These are phyloP conservation scores for Campoplex nolae DNA, from an alignment of 2,888 invertebrate genomes.

Conservation along the genomic window DNA sequence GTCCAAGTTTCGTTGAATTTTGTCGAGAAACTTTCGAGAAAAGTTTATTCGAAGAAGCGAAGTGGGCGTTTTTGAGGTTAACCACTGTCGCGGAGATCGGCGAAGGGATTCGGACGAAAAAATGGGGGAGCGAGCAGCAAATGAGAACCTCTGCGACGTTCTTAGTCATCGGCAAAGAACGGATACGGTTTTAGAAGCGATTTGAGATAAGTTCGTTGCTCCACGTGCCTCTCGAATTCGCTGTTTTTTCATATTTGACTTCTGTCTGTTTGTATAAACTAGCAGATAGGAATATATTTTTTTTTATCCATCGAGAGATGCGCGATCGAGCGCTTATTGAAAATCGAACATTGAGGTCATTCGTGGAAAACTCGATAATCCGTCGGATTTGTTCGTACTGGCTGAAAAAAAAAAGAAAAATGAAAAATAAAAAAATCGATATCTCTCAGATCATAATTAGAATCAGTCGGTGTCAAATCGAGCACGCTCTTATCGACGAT, in stretches of 20 bases:
- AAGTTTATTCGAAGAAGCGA: conserved; percentile 19
- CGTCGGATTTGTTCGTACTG: not conserved
- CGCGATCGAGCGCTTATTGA: not conserved
- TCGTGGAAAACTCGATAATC: not conserved
- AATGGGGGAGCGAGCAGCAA: not conserved
- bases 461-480: conserved; percentile 11
- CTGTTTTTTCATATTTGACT: not conserved
- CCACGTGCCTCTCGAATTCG: conserved; percentile 9
- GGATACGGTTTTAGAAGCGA: conserved; percentile 23
- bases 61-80: conserved; percentile 13
- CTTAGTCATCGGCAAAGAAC: conserved; percentile 1
- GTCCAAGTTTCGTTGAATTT: conserved; percentile 27
- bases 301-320: not conserved
- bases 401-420: not conserved
- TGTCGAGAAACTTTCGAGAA: not conserved
- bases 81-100: too few species aligned
- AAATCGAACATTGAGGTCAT: not conserved
- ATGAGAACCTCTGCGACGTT: conserved; percentile 28
- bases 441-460: conserved; percentile 29
- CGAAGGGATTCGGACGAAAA: not conserved
- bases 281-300: not conserved
- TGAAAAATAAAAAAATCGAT: conserved; percentile 4
- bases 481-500: conserved; percentile 32
- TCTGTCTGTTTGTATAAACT: not conserved
- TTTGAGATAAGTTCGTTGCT: conserved; percentile 34